Base-by-base conservation (phyloP, 2,797 vertebrate species). In the Pangasius sanitwongsei region DNA sequence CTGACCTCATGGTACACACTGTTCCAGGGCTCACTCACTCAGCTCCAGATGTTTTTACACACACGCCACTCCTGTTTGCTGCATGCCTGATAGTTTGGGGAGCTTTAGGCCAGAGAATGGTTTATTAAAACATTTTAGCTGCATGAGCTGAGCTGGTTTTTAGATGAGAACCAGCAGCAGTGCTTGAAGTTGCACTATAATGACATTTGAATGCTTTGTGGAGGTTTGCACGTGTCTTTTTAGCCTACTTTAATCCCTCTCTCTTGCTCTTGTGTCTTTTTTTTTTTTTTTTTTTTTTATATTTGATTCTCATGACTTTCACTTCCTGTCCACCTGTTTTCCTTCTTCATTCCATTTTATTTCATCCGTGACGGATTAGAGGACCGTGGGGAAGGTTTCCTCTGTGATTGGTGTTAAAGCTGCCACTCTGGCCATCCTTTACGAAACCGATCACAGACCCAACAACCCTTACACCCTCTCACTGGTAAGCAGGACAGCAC, bases 381-480 rank as follows among this genome's bases (percentile, higher is more conserved):
- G 95, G 90, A 98, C 97, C 44, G 97, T 99, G 91, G 98, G 98
- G 88, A 99, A 97, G 91, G 98, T 99, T 0, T 99, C 98, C 0
- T 94, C 94, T 85, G 94, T 96, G 88, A 97, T 99, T 94, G 97
- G 97, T 87, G 97, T 97, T 93, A 97, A 97, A 94, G 98, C 98
- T 87, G 98, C 99, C 94, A 94, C 97, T 85, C 96, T 99, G 95
- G 97, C 98, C 94, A 96, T 97, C 96, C 97, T 99, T 8, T 99
- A 99, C 93, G 97, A 98, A 96, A 99, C 97, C 61, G 98, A 99
- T 95, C 98, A 99, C 96, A 97, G 97, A 92, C 97, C 97, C 91
- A 97, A 95, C 94, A 93, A 97, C 90, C 95, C 95, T 70, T 53
- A 89, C 75, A 92, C 93, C 85, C 87, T 95, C 89, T 93, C 96